Percentiles rank a stretch among this genome's conserved stretches.
Evolutionary conservation across 2,797 vertebrate species (phyloP).

Genomic region (Acanthis flammea): DNA sequence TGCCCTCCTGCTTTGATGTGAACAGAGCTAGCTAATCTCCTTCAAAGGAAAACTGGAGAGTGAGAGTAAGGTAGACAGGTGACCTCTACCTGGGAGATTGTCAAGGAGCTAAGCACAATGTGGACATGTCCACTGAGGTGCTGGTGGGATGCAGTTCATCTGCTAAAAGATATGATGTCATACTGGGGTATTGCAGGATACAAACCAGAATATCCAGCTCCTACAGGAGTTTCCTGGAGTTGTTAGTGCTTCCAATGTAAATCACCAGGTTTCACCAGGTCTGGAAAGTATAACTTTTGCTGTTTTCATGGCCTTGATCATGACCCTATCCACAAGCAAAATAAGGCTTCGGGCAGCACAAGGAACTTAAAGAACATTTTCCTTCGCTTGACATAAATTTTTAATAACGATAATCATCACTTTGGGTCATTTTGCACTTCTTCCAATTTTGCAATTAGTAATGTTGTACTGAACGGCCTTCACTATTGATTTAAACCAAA

Average conservation of each 20-base stretch:
- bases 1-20: not conserved
- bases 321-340: not conserved
- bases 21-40: not conserved
- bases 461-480: not conserved
- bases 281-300: not conserved
- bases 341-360: not conserved
- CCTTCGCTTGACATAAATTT: not conserved
- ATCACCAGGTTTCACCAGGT: not conserved
- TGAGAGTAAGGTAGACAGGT: not conserved
- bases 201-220: not conserved
- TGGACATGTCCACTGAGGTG: not conserved
- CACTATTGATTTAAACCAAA: not conserved
- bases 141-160: not conserved
- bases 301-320: not conserved
- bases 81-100: not conserved
- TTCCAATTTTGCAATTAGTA: not conserved
- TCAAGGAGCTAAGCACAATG: not conserved
- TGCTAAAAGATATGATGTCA: not conserved
- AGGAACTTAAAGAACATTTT: not conserved
- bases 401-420: not conserved
- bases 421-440: not conserved
- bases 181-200: not conserved
- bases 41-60: not conserved
- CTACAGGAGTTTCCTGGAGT: not conserved
- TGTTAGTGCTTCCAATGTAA: not conserved